Percentiles rank a stretch among this genome's conserved stretches.
Conservation (phyloP, 1,140 invertebrate genomes). For the Telenomus remus region DNA sequence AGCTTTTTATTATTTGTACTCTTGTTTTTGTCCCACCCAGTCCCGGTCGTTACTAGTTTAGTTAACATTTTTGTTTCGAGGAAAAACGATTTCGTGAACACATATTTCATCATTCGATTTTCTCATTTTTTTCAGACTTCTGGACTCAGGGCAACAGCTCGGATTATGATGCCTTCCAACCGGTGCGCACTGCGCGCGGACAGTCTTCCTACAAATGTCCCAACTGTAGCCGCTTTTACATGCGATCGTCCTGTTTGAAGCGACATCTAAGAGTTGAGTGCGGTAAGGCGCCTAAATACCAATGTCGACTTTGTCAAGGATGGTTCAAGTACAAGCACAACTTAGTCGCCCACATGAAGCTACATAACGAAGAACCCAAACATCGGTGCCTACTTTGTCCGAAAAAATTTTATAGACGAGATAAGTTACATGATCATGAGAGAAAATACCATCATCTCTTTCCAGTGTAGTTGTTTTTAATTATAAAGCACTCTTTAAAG, state of each 20-base stretch:
- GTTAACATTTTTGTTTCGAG: constrained; percentile 14
- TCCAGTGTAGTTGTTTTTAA: constrained; percentile 18
- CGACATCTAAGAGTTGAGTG: constrained; percentile 76
- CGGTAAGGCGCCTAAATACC: constrained; percentile 71
- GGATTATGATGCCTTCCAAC: constrained; percentile 31
- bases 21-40: constrained; percentile 5
- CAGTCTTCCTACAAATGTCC: constrained; percentile 73
- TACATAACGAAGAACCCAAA: constrained; percentile 76
- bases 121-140: constrained; percentile 64
- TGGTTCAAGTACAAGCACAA: constrained; percentile 70
- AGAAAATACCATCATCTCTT: constrained; percentile 59
- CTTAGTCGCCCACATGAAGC: constrained; percentile 71
- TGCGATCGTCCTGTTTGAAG: constrained; percentile 76
- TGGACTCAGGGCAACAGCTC: constrained; percentile 46
- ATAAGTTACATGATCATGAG: constrained; percentile 68
- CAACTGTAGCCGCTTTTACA: constrained; percentile 77
- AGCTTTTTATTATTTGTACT: neutral
- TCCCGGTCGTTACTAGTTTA: constrained; percentile 30
- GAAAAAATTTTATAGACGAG: constrained; percentile 74
- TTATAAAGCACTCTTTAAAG: no score
- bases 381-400: constrained; percentile 75
- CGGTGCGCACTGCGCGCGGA: constrained; percentile 55
- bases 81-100: constrained; percentile 37
- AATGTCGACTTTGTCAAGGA: constrained; percentile 71
- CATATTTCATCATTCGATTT: constrained; percentile 57